phyloP scores from a whole-genome alignment of 2,113 vertebrate species.

The Elachura formosa region DNA sequence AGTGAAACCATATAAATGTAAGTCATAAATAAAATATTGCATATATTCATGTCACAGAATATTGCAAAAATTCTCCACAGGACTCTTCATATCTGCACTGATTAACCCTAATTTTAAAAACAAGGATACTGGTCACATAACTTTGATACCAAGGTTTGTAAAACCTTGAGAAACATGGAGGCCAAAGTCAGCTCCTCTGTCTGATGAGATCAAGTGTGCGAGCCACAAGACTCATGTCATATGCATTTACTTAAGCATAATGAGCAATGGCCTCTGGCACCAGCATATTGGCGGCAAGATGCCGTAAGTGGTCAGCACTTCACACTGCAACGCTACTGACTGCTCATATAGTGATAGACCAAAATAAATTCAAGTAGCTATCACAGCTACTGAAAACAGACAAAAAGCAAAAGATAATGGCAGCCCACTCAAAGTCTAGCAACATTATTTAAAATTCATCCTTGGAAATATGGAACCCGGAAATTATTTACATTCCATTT shows the following conservation, averaged over 20 bases:
- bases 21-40: not conserved
- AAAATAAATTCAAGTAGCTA: not conserved
- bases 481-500: not conserved
- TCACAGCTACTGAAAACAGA: not conserved
- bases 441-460: not conserved
- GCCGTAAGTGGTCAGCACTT: not conserved
- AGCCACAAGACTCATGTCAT: not conserved
- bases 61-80: not conserved
- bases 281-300: not conserved
- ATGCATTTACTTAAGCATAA: not conserved
- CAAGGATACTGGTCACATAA: not conserved
- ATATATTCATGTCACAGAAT: not conserved
- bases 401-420: not conserved
- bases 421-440: not conserved
- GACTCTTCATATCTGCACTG: not conserved
- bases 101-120: not conserved
- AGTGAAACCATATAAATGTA: not conserved
- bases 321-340: not conserved
- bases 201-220: not conserved
- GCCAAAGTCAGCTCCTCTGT: not conserved
- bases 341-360: not conserved
- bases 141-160: not conserved
- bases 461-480: accelerated
- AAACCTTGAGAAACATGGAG: not conserved
- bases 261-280: not conserved